phyloP scores from a whole-genome alignment of 2,888 invertebrate species.

The Volucella bombylans region DNA sequence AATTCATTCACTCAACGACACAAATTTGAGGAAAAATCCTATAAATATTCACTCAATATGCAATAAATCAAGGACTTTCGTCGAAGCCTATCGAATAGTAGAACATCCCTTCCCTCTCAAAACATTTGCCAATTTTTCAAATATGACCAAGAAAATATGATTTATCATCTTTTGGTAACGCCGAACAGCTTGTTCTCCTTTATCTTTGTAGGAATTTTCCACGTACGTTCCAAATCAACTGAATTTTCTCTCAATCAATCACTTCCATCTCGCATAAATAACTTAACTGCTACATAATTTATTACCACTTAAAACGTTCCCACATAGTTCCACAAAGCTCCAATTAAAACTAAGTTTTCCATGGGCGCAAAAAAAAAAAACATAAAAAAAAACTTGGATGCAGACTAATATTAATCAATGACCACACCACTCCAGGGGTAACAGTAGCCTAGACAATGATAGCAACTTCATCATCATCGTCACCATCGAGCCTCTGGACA shows the following conservation, averaged over 20 bases:
- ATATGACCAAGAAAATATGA: background rate
- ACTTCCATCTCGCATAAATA: conserved; percentile 42
- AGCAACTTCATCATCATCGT: conserved; percentile 26
- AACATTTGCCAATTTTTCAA: background rate
- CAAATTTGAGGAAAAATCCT: no score
- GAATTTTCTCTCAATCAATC: conserved; percentile 38
- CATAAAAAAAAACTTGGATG: conserved; percentile 19
- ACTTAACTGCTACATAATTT: conserved; percentile 57
- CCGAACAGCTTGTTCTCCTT: background rate
- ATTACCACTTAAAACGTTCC: conserved; percentile 57
- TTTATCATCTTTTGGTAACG: background rate
- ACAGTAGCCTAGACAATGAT: background rate
- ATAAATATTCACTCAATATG: no score
- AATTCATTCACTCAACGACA: no score
- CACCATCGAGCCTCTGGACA: background rate
- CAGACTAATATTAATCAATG: conserved; percentile 1
- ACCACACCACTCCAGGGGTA: background rate
- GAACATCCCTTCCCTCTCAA: no score
- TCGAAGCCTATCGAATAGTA: no score
- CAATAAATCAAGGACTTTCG: no score
- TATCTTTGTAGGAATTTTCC: background rate
- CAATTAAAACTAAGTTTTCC: conserved; percentile 62
- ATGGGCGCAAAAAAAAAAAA: background rate
- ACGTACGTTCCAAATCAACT: background rate
- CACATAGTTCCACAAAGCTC: conserved; percentile 56